Percentiles rank a stretch among this genome's conserved stretches.
Conservation (phyloP, 2,888 invertebrate species). For the Hofmannophila pseudospretella region DNA sequence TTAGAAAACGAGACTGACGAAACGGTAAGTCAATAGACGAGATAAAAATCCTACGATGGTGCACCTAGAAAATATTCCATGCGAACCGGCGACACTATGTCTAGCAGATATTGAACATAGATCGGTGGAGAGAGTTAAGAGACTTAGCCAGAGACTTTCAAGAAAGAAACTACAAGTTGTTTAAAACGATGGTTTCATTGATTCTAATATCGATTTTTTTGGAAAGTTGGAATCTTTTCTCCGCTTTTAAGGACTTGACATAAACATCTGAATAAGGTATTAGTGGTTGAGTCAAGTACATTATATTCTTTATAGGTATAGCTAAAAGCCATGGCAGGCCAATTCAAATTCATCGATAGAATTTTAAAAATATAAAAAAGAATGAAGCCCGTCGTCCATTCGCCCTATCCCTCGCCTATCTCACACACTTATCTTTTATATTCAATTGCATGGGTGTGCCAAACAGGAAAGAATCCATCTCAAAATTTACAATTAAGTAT, state of each 20-base stretch:
- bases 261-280: no score
- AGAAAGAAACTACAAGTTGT: no score
- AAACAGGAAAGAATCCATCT: neutral
- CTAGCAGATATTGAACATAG: conserved; percentile 2
- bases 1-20: conserved; percentile 30
- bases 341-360: no score
- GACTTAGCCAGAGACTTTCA: no score
- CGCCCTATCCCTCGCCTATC: no score
- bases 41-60: conserved; percentile 17
- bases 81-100: conserved; percentile 16
- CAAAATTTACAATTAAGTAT: no score
- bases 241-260: neutral
- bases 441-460: neutral
- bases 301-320: no score
- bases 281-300: no score
- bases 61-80: conserved; percentile 23
- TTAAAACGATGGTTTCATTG: neutral
- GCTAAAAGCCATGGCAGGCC: no score
- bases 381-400: no score
- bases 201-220: neutral
- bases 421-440: no score
- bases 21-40: conserved; percentile 28
- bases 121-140: conserved; percentile 10
- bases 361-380: no score
- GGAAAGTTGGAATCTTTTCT: neutral